Base-by-base conservation (phyloP, 35 echinoderm and acorn worm genomes). In the Ptychodera flava region DNA sequence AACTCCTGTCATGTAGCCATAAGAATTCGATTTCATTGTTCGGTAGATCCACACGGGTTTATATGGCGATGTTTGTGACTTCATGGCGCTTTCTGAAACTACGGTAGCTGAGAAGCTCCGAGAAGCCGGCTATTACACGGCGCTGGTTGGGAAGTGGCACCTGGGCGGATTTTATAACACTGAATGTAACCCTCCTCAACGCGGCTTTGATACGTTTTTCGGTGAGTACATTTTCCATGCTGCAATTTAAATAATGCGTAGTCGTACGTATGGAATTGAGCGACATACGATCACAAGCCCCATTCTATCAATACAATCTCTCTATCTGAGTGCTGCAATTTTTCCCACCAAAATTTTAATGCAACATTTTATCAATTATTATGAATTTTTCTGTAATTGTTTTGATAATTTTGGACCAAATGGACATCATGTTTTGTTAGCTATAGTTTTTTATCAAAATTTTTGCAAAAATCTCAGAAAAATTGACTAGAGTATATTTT, bases 141-240 rank as follows among this genome's bases (percentile, higher is more conserved):
- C 78, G 15, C 35, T 88, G 33, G 78, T 88, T 12, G 86, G 86
- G 6, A 88, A 88, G 52, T 88, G 86, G 86, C 86, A 88, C 33
- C 31, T 88, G 35, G 45, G 45, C 6, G 86, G 86, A 1, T 37
- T 88, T 79, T 31, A 80, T 32, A 36, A 81, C 1, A 36, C 33
- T 12, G 33, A 80, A 1, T 88, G 86, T 36, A 36, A 37, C 29
- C 86, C 86, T 30, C 45, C 86, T 37, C 78, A 35, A 1, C 37
- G 86, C 35, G 86, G 86, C 0, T 88, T 88, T 33, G 28, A 88
- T 38, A 16, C 78, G 15, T 88, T 88, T 36, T 88, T 88, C 35
- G 86, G 86, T 88, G 83, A 38, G 33, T 34, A 29, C 10, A 12
- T 80, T 82, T 30, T n/a, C n/a, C n/a, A n/a, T n/a, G 45, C 22